Conservation (phyloP, 1,140 invertebrate genomes). For the Mya arenaria region DNA sequence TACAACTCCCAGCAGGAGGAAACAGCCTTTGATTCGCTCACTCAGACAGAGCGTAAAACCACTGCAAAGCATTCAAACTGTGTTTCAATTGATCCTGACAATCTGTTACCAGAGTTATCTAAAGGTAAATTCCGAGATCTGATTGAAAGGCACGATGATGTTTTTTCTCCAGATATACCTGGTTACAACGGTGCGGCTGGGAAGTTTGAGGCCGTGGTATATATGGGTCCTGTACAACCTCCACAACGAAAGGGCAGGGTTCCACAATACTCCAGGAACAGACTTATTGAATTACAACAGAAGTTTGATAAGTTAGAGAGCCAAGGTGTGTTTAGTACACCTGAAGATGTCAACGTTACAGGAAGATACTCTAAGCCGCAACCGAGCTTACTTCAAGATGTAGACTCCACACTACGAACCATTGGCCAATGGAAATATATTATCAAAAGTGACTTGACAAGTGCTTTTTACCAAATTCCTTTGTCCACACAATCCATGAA, state of each 20-base stretch:
- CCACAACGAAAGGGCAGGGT: slow-evolving; percentile 57
- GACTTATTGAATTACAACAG: slow-evolving; percentile 30
- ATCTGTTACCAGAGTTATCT: background rate
- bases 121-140: background rate
- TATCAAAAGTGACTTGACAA: slow-evolving; percentile 52
- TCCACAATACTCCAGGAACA: slow-evolving; percentile 44
- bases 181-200: slow-evolving; percentile 48
- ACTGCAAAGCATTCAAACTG: no score
- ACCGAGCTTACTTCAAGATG: slow-evolving; percentile 54
- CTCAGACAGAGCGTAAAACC: no score
- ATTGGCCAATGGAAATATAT: slow-evolving; percentile 60
- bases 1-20: no score
- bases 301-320: slow-evolving; percentile 51
- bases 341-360: slow-evolving; percentile 43
- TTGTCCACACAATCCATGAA: slow-evolving; percentile 55
- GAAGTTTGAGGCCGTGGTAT: slow-evolving; percentile 35
- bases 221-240: slow-evolving; percentile 57
- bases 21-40: no score
- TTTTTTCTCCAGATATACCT: slow-evolving; percentile 26
- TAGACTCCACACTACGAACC: slow-evolving; percentile 54
- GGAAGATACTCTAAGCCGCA: slow-evolving; percentile 60
- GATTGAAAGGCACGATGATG: slow-evolving; percentile 6
- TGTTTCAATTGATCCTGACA: no score
- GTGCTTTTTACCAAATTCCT: slow-evolving; percentile 61
- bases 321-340: slow-evolving; percentile 52